Conservation (phyloP, 2,113 vertebrate genomes). For the Brachypteracias leptosomus region DNA sequence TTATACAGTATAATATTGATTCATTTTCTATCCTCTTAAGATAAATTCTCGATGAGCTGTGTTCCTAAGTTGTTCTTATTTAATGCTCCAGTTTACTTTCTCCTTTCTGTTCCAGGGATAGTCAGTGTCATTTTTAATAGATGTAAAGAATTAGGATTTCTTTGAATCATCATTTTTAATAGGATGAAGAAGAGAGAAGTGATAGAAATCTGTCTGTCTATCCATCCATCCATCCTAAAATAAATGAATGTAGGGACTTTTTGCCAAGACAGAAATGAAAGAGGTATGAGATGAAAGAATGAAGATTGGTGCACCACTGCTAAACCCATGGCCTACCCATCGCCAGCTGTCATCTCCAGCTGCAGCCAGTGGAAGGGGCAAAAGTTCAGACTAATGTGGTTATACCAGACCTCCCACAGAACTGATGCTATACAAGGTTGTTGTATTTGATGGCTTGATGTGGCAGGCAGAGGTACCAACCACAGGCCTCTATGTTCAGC, state of each 20-base stretch:
- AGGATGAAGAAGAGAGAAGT: neutral
- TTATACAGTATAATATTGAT: conserved; percentile 6
- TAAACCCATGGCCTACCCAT: neutral
- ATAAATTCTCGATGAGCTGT: neutral
- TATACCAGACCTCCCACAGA: neutral
- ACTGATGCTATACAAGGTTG: neutral
- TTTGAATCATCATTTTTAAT: neutral
- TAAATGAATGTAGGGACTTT: neutral
- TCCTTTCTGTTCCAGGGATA: neutral
- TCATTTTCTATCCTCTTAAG: conserved; percentile 45
- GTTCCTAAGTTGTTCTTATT: neutral
- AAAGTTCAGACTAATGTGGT: neutral
- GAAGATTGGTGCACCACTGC: neutral
- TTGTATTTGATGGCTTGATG: neutral
- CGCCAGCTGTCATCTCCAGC: neutral
- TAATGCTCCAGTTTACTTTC: neutral
- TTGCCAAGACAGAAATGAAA: neutral
- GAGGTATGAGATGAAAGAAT: neutral
- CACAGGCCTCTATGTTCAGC: neutral
- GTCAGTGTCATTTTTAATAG: neutral
- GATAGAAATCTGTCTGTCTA: rapidly evolving
- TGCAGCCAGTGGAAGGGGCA: neutral
- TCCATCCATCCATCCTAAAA: neutral
- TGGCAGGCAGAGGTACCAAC: neutral
- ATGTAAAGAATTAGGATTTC: neutral